These are phyloP conservation scores for Cataglyphis livida DNA, from an alignment of 2,888 invertebrate species.

Conservation along the genomic window DNA sequence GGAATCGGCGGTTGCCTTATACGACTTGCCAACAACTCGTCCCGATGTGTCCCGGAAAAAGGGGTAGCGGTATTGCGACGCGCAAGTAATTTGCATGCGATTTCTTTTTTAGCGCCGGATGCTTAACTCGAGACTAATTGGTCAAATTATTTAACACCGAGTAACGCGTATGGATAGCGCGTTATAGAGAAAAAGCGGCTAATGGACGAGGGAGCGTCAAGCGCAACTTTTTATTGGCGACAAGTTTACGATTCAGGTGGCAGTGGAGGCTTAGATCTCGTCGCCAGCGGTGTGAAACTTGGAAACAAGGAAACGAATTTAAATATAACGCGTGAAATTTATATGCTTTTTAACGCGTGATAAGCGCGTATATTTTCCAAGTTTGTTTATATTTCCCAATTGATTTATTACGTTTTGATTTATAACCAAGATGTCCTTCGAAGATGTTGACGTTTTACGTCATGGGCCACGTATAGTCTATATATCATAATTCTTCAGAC, in stretches of 20 bases:
- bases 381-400: no score
- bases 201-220: not conserved
- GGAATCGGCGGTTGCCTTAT: conserved; percentile 30
- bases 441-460: not conserved
- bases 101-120: conserved; percentile 30
- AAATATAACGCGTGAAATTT: not conserved
- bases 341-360: not conserved
- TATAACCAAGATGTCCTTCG: not conserved
- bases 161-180: not conserved
- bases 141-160: conserved; percentile 42
- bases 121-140: conserved; percentile 48
- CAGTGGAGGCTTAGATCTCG: not conserved
- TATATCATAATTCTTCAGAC: not conserved
- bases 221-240: conserved; percentile 5
- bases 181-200: not conserved
- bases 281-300: conserved; percentile 8
- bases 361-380: not conserved
- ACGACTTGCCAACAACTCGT: conserved; percentile 21
- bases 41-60: conserved; percentile 36
- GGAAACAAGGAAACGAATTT: not conserved
- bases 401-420: not conserved
- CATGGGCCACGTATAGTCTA: not conserved
- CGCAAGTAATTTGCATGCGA: conserved; percentile 47
- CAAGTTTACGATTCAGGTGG: conserved; percentile 26
- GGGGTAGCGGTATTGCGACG: conserved; percentile 29